Evolutionary conservation across 2,113 vertebrate species (phyloP).

Genomic region (Henicopernis longicauda): DNA sequence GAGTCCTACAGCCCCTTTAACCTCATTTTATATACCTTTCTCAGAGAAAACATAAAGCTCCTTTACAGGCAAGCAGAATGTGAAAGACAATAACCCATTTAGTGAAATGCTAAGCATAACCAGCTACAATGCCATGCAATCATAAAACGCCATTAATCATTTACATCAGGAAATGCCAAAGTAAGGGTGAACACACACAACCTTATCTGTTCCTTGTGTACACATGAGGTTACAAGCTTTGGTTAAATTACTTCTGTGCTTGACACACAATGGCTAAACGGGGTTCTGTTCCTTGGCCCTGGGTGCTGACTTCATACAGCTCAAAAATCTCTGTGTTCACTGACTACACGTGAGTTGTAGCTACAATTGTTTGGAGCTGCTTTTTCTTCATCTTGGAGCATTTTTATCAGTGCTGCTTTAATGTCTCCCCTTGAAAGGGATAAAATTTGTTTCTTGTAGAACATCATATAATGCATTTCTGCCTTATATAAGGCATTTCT

Average conservation of each 20-base stretch:
- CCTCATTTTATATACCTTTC: not conserved
- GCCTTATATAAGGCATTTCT: not conserved
- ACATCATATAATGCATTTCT: not conserved
- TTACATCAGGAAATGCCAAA: not conserved
- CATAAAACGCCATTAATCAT: not conserved
- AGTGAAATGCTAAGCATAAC: not conserved
- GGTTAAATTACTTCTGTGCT: not conserved
- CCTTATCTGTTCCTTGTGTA: not conserved
- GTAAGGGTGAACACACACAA: not conserved
- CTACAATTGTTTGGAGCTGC: not conserved
- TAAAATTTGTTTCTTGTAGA: not conserved
- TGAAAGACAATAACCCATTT: not conserved
- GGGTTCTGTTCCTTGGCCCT: not conserved
- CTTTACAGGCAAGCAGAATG: not conserved
- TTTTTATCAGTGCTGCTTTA: not conserved
- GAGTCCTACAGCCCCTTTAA: not conserved
- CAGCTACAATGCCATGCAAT: not conserved
- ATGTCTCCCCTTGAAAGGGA: not conserved
- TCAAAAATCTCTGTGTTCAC: not conserved
- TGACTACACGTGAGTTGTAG: not conserved
- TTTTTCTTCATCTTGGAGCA: not conserved
- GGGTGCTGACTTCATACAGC: accelerated
- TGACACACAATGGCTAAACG: accelerated
- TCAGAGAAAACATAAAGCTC: not conserved
- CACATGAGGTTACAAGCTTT: not conserved